Conservation (phyloP, 2,113 vertebrate species). For the Ophiodon elongatus region DNA sequence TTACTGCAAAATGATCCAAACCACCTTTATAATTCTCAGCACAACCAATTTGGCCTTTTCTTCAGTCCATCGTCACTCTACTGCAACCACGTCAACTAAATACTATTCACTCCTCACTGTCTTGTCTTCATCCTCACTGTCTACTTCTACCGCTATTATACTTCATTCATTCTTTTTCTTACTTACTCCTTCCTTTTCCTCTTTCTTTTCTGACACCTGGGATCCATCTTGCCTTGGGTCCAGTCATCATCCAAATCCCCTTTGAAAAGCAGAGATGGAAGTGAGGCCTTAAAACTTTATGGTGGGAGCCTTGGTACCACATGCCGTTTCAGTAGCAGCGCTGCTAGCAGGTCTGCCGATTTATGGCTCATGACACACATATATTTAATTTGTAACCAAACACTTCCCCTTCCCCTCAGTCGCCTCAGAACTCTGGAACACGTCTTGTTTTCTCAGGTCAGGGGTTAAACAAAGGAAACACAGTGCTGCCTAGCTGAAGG, state of each 20-base stretch:
- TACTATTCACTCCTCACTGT: background rate
- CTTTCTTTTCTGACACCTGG: slow-evolving; percentile 65
- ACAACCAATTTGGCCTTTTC: background rate
- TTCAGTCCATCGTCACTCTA: background rate
- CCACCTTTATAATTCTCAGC: background rate
- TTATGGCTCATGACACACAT: slow-evolving; percentile 95
- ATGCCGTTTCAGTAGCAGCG: slow-evolving; percentile 84
- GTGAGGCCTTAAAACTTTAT: slow-evolving; percentile 86
- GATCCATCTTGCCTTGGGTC: slow-evolving; percentile 59
- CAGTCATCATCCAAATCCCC: slow-evolving; percentile 59
- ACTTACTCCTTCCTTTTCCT: background rate
- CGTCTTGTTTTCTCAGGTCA: slow-evolving; percentile 93
- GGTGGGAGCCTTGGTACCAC: slow-evolving; percentile 82
- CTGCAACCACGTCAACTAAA: background rate
- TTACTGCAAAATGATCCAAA: background rate
- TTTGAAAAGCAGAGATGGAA: slow-evolving; percentile 76
- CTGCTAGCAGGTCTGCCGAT: slow-evolving; percentile 87
- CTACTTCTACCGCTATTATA: background rate
- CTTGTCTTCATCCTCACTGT: too few species aligned
- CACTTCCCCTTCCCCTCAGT: slow-evolving; percentile 95
- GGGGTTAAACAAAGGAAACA: slow-evolving; percentile 99
- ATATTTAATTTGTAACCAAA: slow-evolving; percentile 99
- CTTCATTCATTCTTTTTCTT: background rate
- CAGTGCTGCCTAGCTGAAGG: slow-evolving; percentile 78
- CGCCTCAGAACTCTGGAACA: slow-evolving; percentile 91